These are phyloP conservation scores for Chaetophractus vellerosus DNA, from an alignment of 2,797 vertebrate genomes.

Conservation along the genomic window DNA sequence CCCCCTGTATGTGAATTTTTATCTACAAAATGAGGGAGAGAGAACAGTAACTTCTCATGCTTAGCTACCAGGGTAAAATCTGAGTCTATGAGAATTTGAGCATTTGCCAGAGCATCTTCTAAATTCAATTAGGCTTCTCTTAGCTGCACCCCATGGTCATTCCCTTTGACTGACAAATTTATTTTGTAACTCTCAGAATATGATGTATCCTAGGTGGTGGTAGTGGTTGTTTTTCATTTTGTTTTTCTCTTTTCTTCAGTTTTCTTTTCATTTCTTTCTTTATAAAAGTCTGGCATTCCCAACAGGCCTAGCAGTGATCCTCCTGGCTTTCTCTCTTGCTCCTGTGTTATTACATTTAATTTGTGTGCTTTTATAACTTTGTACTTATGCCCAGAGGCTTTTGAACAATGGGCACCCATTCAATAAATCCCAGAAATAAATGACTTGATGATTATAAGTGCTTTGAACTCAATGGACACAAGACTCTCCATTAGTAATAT, in stretches of 20 bases:
- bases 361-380: conserved; percentile 84
- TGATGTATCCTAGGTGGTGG: conserved; percentile 14
- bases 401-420: conserved; percentile 82
- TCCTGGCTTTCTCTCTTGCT: conserved; percentile 75
- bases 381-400: conserved; percentile 82
- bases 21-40: neutral
- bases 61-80: neutral
- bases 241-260: conserved; percentile 55
- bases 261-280: conserved; percentile 63
- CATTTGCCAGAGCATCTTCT: neutral
- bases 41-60: neutral
- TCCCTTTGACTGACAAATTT: conserved; percentile 47
- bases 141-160: neutral
- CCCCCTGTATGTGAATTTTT: neutral
- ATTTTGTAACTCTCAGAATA: conserved; percentile 54
- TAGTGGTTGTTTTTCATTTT: neutral
- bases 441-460: conserved; percentile 81
- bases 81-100: neutral
- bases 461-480: conserved; percentile 85
- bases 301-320: conserved; percentile 61
- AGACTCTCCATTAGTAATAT: conserved; percentile 78
- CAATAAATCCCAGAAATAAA: conserved; percentile 84
- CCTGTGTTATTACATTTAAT: conserved; percentile 82
- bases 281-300: conserved; percentile 68
- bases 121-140: conserved; percentile 3